Conservation (phyloP, 2,113 vertebrate species). For the Merops nubicus region DNA sequence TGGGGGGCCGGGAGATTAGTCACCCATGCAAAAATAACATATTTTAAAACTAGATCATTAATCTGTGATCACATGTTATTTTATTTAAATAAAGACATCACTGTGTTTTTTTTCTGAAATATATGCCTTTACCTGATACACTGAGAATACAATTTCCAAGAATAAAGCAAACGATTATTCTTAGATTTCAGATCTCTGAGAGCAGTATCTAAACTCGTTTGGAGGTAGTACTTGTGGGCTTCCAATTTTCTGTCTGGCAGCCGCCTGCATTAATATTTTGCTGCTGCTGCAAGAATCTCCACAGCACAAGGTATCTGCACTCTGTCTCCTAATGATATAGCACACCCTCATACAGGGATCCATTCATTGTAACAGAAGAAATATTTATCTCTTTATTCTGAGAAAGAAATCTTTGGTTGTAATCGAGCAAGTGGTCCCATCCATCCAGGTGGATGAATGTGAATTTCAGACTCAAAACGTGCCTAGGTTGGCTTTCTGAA, state of each 20-base stretch:
- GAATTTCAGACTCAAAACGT: not conserved
- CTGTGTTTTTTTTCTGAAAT: not conserved
- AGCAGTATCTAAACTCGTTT: not conserved
- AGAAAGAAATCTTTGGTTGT: not conserved
- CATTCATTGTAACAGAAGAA: not conserved
- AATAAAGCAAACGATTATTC: not conserved
- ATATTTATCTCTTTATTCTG: not conserved
- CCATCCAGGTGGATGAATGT: not conserved
- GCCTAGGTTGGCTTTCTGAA: not conserved
- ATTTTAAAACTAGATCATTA: not conserved
- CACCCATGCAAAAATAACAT: not conserved
- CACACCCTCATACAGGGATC: not conserved
- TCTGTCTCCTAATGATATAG: not conserved
- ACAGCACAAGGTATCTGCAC: not conserved
- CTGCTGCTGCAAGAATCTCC: not conserved
- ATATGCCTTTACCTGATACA: not conserved
- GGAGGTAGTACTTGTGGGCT: not conserved
- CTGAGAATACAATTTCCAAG: not conserved
- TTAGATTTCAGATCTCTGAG: not conserved
- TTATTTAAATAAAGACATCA: not conserved
- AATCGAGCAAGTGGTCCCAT: not conserved
- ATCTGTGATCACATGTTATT: not conserved
- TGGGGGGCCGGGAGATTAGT: fast-evolving
- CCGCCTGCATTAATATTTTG: not conserved
- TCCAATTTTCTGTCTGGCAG: fast-evolving